Evolutionary conservation across 2,888 invertebrate species (phyloP).

Genomic region (Acleris emargana): DNA sequence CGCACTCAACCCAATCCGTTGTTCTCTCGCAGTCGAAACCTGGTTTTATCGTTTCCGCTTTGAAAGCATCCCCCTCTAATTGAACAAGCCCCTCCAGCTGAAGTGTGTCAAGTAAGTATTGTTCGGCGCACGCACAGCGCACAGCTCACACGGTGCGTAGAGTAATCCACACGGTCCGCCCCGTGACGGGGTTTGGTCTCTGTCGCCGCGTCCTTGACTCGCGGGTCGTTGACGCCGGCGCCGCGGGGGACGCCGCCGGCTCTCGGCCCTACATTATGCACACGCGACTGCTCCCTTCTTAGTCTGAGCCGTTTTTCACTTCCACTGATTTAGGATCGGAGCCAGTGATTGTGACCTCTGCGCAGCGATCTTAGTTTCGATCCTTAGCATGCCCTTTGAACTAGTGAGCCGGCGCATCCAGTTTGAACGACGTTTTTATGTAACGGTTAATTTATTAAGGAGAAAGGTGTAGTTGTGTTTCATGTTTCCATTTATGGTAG

Average conservation of each 20-base stretch:
- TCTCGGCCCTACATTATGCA: constrained; percentile 66
- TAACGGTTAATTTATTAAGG: too few species aligned
- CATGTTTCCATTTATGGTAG: too few species aligned
- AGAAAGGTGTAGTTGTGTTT: too few species aligned
- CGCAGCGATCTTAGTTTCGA: constrained; percentile 30
- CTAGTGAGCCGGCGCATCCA: neutral
- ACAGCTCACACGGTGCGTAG: constrained; percentile 11
- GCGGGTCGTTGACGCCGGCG: constrained; percentile 72
- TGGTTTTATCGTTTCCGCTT: constrained; percentile 33
- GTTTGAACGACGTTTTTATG: too few species aligned
- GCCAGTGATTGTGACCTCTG: constrained; percentile 35
- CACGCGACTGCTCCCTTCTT: constrained; percentile 55
- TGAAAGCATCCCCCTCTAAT: constrained; percentile 31
- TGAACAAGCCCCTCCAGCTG: constrained; percentile 31
- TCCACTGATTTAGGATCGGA: constrained; percentile 35
- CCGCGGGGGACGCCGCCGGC: constrained; percentile 57
- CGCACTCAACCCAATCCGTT: constrained; percentile 21
- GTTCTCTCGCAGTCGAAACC: constrained; percentile 31
- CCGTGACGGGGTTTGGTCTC: constrained; percentile 10
- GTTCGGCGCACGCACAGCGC: constrained; percentile 31
- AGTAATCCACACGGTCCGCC: constrained; percentile 11
- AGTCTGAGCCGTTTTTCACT: constrained; percentile 36
- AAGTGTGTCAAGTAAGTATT: constrained; percentile 37
- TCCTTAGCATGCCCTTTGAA: constrained; percentile 26
- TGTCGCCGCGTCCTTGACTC: constrained; percentile 66